Conservation (phyloP, 92 coral and sea anemone genomes). For the Porites cylindrica region DNA sequence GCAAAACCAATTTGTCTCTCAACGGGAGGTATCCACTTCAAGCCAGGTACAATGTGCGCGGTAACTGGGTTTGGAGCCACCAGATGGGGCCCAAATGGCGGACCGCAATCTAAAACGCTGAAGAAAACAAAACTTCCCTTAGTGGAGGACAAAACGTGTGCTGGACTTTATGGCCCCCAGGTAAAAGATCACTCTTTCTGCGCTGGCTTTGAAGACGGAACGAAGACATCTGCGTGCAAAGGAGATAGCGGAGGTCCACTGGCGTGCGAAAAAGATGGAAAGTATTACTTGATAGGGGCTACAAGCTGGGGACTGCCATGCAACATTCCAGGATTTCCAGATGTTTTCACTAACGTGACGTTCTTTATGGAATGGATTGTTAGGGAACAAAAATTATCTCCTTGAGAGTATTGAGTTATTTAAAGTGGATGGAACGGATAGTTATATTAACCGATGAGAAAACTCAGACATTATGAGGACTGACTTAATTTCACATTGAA, state of each 20-base stretch:
- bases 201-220: conserved; percentile 71
- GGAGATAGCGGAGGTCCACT: conserved; percentile 86
- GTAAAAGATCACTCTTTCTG: conserved; percentile 50
- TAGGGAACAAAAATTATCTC: too few species aligned
- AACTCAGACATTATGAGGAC: too few species aligned
- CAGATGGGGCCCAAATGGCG: conserved; percentile 10
- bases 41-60: conserved; percentile 55
- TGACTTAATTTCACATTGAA: too few species aligned
- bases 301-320: conserved; percentile 75
- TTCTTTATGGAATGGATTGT: conserved; percentile 51
- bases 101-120: conserved; percentile 49
- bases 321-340: conserved; percentile 63
- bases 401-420: too few species aligned
- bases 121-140: conserved; percentile 65
- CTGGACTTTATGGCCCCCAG: neutral
- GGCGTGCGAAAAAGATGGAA: conserved; percentile 60
- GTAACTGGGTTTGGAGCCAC: conserved; percentile 73
- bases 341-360: conserved; percentile 66
- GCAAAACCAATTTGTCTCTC: conserved; percentile 72
- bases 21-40: conserved; percentile 27
- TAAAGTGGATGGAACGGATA: too few species aligned
- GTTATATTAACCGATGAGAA: too few species aligned
- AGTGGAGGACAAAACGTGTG: conserved; percentile 32
- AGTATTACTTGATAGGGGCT: conserved; percentile 63
- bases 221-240: conserved; percentile 66